Base-by-base conservation (phyloP, 2,888 invertebrate species). In the Caenorhabditis sp. region DNA sequence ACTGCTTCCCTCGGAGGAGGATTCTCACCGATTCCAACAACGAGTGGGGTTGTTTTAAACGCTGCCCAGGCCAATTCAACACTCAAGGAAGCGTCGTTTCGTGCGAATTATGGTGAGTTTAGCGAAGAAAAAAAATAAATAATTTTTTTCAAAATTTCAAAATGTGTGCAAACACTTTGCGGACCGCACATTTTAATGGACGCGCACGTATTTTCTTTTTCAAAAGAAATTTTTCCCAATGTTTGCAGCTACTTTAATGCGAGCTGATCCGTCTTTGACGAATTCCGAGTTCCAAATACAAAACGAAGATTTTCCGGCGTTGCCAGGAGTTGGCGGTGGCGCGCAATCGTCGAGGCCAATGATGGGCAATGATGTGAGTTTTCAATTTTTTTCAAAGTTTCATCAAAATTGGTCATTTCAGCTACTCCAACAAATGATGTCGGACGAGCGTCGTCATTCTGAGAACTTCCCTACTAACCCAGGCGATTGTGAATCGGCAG, bases 231-330 rank as follows among this genome's bases (percentile, higher is more conserved):
- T 21, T 51, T n/a, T 21, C 23, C 21, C 19, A 51, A 51, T 43
- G 43, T 43, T 80, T 77, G 67, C 81, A 86, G 86, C 85, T 60
- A 83, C 74, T 63, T 71, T 86, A 68, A 85, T 85, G 82, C 77
- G 84, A 65, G 67, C 76, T 58, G 79, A 76, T 59, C 75, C 76
- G 65, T 62, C 61, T 58, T 67, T 78, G 72, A 76, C 69, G 62
- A 78, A 78, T 72, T 65, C 76, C 64, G 87, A 86, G 71, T 87
- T 87, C 72, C 82, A 95, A 88, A 99, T 99, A 93, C 96, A 96
- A 87, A 95, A 93, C 86, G 97, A 99, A 91, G 99, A 99, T 91
- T 99, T 99, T 90, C 99, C 99, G 85, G 99, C 99, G 89, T 91
- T 99, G 88, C 99, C 97, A 81, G 97, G 97, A 86, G 75, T 80